Evolutionary conservation across 2,113 vertebrate genomes (phyloP).

Genomic region (Amphiprion ocellaris): DNA sequence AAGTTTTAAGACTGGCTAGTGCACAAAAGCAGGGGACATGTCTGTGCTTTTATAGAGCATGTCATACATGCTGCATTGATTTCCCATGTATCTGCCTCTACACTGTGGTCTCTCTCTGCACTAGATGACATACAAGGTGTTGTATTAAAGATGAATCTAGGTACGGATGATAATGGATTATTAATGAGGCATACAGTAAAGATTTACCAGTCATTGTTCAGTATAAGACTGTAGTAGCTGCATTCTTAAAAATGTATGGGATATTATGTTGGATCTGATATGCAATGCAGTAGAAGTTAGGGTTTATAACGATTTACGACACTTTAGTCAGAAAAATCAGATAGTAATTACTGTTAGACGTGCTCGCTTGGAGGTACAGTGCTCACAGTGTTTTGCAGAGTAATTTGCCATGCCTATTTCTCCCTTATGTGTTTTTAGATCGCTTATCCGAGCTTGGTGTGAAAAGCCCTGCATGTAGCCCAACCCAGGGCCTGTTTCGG

Average conservation of each 20-base stretch:
- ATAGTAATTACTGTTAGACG: neutral
- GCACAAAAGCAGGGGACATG: slow-evolving; percentile 28
- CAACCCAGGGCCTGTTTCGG: slow-evolving; percentile 63
- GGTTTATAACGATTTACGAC: slow-evolving; percentile 7
- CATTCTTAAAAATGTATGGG: slow-evolving; percentile 12
- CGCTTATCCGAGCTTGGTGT: slow-evolving; percentile 24
- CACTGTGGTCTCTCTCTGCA: neutral
- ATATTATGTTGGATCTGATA: slow-evolving; percentile 14
- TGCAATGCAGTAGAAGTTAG: neutral
- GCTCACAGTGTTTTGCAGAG: neutral
- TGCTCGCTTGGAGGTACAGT: neutral
- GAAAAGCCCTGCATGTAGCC: slow-evolving; percentile 51
- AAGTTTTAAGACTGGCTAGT: slow-evolving; percentile 19
- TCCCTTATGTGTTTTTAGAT: slow-evolving; percentile 26
- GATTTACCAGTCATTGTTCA: slow-evolving; percentile 39
- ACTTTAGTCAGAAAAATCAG: slow-evolving; percentile 5
- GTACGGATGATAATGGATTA: slow-evolving; percentile 53
- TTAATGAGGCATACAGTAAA: slow-evolving; percentile 60
- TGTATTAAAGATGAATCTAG: slow-evolving; percentile 61
- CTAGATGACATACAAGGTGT: slow-evolving; percentile 23
- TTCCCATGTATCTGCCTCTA: slow-evolving; percentile 30
- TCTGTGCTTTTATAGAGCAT: slow-evolving; percentile 18
- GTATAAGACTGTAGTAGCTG: neutral
- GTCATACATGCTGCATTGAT: slow-evolving; percentile 24
- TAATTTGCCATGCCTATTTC: slow-evolving; percentile 15